Base-by-base conservation (phyloP, 2,797 vertebrate genomes). In the Natrix natrix region DNA sequence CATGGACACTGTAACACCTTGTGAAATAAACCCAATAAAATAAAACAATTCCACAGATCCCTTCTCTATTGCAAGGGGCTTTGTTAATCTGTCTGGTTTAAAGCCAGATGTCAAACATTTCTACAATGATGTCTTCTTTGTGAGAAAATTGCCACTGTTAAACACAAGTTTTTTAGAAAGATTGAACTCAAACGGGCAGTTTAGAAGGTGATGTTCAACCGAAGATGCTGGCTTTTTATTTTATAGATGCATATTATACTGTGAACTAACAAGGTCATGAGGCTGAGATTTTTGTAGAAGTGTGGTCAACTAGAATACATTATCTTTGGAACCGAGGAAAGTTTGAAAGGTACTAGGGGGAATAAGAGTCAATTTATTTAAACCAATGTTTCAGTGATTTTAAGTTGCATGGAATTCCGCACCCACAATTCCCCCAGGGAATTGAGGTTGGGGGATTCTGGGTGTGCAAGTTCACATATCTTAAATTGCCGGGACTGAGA, bases 21-120 rank as follows among this genome's bases (percentile, higher is more conserved):
- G 22, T 93, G 95, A 28, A 91, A 94, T 93, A 93, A 95, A 93
- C 56, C 56, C 48, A 5, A 52, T 78, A 24, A 95, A 96, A 96
- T 96, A 91, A 96, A 95, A 96, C 95, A 91, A 90, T 87, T 95
- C 94, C 60, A 59, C 92, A 69, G 96, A 95, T 90, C 90, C 89
- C 89, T 94, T 95, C 54, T 86, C 22, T 95, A 94, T 90, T 94
- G 93, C 86, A 95, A 66, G 52, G 54, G 86, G 91, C 94, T 93
- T 95, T 95, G 95, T 96, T 96, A 96, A 95, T 95, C 96, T 93
- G n/a, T 66, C 93, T 96, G 59, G 95, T 94, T 54, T 94, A 93
- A 94, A 96, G 57, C 93, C 92, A 95, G 83, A 78, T 22, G n/a
- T 13, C 83, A 95, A 96, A 96, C 91, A 96, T 94, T 93, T 87